Percentiles rank a stretch among this genome's conserved stretches.
These are phyloP conservation scores for Pachydiplax longipennis DNA, from an alignment of 2,888 invertebrate species.

Conservation along the genomic window DNA sequence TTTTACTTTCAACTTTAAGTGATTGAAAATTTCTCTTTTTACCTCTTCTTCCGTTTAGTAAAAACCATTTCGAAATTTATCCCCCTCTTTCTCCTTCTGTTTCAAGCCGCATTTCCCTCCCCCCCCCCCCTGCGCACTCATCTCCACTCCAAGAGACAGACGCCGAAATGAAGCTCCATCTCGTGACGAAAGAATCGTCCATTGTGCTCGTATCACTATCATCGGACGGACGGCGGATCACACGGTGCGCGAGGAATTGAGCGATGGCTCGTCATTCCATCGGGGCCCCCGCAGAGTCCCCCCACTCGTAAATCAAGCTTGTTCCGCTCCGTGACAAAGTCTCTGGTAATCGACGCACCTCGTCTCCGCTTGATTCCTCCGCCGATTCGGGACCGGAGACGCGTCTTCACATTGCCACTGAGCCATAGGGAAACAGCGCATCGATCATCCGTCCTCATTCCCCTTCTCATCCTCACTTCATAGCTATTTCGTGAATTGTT, in stretches of 20 bases:
- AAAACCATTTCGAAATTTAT: not conserved
- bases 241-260: not conserved
- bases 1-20: no score
- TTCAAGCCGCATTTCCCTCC: not conserved
- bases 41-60: not conserved
- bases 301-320: not conserved
- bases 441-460: not conserved
- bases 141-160: not conserved
- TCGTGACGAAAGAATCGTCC: not conserved
- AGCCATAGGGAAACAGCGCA: not conserved
- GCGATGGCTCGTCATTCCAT: not conserved
- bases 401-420: not conserved
- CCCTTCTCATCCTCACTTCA: not conserved
- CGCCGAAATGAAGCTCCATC: not conserved
- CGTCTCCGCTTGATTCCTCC: not conserved
- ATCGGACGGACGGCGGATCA: not conserved
- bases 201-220: not conserved
- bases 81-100: not conserved
- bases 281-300: not conserved
- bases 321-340: not conserved
- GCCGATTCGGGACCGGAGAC: not conserved
- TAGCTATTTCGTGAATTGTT: not conserved
- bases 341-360: not conserved
- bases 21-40: no score
- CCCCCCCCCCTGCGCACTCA: not conserved